Percentiles rank a stretch among this genome's conserved stretches.
Evolutionary conservation across 2,113 vertebrate genomes (phyloP).

Genomic region (Epinephelus fuscoguttatus): DNA sequence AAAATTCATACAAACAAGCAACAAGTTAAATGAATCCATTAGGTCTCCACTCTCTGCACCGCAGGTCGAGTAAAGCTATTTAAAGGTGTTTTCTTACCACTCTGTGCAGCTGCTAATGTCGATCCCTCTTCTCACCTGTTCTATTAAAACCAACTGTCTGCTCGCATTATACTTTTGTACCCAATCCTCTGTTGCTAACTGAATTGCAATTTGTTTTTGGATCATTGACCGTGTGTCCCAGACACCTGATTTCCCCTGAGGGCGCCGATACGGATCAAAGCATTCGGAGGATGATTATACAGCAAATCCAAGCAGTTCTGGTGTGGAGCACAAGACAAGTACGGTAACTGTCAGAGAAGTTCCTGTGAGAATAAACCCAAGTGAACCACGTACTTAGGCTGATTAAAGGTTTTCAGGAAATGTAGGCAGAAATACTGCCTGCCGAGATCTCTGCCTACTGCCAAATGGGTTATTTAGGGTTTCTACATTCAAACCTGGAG

Average conservation of each 20-base stretch:
- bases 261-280: conserved; percentile 4
- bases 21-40: neutral
- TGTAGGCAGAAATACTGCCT: neutral
- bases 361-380: neutral
- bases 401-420: neutral
- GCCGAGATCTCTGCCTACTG: neutral
- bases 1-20: neutral
- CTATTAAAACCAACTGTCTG: conserved; percentile 15
- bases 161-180: neutral
- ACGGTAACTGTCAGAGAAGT: neutral
- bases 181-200: neutral
- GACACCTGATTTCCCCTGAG: conserved; percentile 17
- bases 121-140: neutral
- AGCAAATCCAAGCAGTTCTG: neutral
- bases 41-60: neutral
- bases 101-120: neutral
- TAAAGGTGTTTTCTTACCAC: neutral
- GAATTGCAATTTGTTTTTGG: neutral
- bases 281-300: neutral
- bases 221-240: neutral
- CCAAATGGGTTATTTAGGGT: neutral
- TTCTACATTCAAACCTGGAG: conserved; percentile 2
- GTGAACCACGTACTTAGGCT: neutral
- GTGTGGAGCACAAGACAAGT: neutral
- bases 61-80: too few species aligned